These are phyloP conservation scores for Calcarius ornatus DNA, from an alignment of 2,113 vertebrate species.

Conservation along the genomic window DNA sequence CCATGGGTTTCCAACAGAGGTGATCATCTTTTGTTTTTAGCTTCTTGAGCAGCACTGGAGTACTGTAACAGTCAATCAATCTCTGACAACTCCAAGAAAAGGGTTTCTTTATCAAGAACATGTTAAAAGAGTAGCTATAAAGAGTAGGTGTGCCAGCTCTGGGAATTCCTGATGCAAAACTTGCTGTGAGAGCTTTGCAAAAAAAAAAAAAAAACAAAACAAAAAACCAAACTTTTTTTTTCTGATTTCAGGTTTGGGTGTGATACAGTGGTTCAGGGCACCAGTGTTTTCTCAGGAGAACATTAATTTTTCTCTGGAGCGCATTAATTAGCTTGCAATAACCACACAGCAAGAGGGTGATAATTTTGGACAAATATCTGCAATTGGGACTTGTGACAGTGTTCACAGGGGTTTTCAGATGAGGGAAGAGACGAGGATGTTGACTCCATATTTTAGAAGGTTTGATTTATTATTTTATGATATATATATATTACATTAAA, in stretches of 20 bases:
- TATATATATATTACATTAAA: too few species aligned
- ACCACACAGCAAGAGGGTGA: fast-evolving
- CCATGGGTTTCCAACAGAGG: not conserved
- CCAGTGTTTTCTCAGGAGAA: not conserved
- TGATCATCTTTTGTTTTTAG: not conserved
- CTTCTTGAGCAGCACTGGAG: not conserved
- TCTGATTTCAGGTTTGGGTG: not conserved
- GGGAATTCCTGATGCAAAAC: not conserved
- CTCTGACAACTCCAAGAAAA: not conserved
- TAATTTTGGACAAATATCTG: not conserved
- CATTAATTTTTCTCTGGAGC: not conserved
- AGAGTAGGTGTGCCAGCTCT: not conserved
- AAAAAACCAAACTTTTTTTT: not conserved
- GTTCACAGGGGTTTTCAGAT: too few species aligned
- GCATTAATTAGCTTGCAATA: not conserved
- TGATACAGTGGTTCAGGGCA: not conserved
- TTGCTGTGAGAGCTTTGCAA: not conserved
- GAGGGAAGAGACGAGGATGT: too few species aligned
- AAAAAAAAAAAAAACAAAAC: too few species aligned
- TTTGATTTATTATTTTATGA: too few species aligned
- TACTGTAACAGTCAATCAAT: not conserved
- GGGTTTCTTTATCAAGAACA: not conserved
- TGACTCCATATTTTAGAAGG: too few species aligned
- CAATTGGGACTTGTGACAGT: too few species aligned
- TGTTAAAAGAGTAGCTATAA: not conserved